Percentiles rank a stretch among this genome's conserved stretches.
These are phyloP conservation scores for Poeciliopsis infans DNA, from an alignment of 2,797 vertebrate species.

Conservation along the genomic window DNA sequence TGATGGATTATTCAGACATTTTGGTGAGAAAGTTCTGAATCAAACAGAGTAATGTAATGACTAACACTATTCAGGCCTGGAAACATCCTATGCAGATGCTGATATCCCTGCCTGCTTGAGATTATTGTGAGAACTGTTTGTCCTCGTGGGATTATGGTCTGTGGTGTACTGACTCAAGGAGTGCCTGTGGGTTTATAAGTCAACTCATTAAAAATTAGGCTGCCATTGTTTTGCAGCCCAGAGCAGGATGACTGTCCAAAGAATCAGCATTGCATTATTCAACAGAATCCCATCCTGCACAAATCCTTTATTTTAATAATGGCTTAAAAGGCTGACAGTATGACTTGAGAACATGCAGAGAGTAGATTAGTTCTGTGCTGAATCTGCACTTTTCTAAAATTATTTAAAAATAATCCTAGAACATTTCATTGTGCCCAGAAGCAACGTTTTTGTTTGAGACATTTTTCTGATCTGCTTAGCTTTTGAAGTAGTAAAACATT, in stretches of 20 bases:
- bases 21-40: no score
- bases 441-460: background rate
- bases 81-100: conserved; percentile 45
- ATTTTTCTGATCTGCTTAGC: background rate
- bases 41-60: conserved; percentile 9
- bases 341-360: background rate
- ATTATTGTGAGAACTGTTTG: conserved; percentile 34
- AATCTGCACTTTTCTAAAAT: background rate
- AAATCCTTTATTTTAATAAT: conserved; percentile 4
- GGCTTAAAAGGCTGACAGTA: background rate
- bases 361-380: background rate
- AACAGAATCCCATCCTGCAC: conserved; percentile 14
- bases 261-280: background rate
- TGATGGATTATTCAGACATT: conserved; percentile 56
- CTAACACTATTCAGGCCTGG: conserved; percentile 43
- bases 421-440: background rate
- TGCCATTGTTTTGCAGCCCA: conserved; percentile 17
- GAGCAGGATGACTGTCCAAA: background rate
- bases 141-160: conserved; percentile 30
- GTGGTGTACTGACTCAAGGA: conserved; percentile 15
- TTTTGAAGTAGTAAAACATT: background rate
- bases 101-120: conserved; percentile 35
- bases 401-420: background rate
- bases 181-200: background rate
- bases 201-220: conserved; percentile 8